Evolutionary conservation across 2,113 vertebrate genomes (phyloP).

Genomic region (Daphoenositta chrysoptera): DNA sequence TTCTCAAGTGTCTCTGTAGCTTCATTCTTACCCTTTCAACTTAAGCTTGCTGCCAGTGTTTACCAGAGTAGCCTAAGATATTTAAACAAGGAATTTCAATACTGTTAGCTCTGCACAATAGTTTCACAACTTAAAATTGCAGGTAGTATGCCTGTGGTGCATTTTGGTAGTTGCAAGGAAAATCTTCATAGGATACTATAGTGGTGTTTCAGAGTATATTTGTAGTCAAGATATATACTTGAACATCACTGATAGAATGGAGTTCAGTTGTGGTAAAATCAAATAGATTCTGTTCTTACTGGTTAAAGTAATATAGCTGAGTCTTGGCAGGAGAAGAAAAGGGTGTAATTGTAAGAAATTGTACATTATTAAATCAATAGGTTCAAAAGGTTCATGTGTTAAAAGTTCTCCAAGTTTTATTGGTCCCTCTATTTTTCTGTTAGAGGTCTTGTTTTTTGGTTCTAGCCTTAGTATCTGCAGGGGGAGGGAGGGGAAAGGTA

Average conservation of each 20-base stretch:
- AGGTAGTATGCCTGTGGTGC: background rate
- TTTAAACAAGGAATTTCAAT: background rate
- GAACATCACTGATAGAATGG: background rate
- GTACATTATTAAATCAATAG: background rate
- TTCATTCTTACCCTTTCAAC: background rate
- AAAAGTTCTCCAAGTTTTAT: background rate
- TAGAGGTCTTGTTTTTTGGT: constrained; percentile 45
- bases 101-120: background rate
- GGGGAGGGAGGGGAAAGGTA: constrained; percentile 18
- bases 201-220: background rate
- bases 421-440: background rate
- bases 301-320: background rate
- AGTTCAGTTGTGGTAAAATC: background rate
- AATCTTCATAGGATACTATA: background rate
- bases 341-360: background rate
- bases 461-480: background rate
- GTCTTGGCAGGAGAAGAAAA: background rate
- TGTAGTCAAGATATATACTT: background rate
- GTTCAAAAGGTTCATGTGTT: background rate
- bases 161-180: background rate
- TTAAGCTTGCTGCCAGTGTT: background rate
- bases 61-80: background rate
- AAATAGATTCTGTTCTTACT: background rate
- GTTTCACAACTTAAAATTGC: background rate
- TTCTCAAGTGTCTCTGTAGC: background rate